A percentile compares a stretch with the other conserved stretches of the same genome.
Conservation (phyloP, 2,888 invertebrate genomes). For the Melinaea menophilus region DNA sequence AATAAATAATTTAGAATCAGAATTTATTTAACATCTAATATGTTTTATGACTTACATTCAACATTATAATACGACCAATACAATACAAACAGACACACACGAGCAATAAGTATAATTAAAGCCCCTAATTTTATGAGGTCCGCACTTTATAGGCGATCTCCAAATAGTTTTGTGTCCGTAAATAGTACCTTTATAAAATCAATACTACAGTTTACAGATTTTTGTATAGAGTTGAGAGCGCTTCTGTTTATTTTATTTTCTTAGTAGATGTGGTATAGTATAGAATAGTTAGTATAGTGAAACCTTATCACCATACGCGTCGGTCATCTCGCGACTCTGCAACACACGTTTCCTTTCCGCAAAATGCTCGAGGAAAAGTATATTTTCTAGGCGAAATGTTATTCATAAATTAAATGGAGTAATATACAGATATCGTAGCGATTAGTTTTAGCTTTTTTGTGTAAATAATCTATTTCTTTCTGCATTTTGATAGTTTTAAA, state of each 20-base stretch:
- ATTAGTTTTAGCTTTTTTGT: too few species aligned
- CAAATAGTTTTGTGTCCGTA: conserved; percentile 41
- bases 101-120: conserved; percentile 42
- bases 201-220: conserved; percentile 42
- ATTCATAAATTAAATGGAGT: too few species aligned
- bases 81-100: conserved; percentile 30
- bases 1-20: background rate
- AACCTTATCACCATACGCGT: conserved; percentile 69
- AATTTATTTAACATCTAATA: conserved; percentile 13
- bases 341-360: conserved; percentile 74
- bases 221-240: conserved; percentile 56
- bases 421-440: too few species aligned
- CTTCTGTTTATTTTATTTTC: conserved; percentile 70
- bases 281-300: conserved; percentile 29
- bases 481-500: too few species aligned
- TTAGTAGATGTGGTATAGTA: conserved; percentile 47
- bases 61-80: conserved; percentile 28
- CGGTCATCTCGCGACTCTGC: conserved; percentile 62
- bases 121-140: conserved; percentile 39
- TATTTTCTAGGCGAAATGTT: conserved; percentile 55
- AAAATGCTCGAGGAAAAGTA: conserved; percentile 63
- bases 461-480: too few species aligned
- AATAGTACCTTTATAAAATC: conserved; percentile 20
- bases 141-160: conserved; percentile 46
- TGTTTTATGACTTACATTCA: background rate